Evolutionary conservation across 2,797 vertebrate genomes (phyloP).

Genomic region (Cirrhinus mrigala): DNA sequence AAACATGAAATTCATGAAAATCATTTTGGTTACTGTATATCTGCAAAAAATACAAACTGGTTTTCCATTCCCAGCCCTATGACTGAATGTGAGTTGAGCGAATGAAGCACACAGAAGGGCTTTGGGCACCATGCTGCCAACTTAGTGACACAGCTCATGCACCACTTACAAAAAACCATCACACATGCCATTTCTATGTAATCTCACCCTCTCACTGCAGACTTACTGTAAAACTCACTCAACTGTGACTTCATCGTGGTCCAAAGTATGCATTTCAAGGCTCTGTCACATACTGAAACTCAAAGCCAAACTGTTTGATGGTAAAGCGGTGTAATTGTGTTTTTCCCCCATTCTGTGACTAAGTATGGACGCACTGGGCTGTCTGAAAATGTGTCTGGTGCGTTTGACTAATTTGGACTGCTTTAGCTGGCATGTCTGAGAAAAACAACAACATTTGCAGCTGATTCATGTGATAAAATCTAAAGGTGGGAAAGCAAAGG

Average conservation of each 20-base stretch:
- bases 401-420: constrained; percentile 18
- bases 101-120: constrained; percentile 12
- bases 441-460: constrained; percentile 44
- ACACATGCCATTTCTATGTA: constrained; percentile 20
- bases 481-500: neutral
- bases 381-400: constrained; percentile 41
- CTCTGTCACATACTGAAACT: neutral
- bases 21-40: neutral
- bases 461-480: constrained; percentile 9
- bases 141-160: neutral
- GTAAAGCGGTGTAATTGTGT: constrained; percentile 13
- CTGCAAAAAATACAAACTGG: neutral
- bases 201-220: constrained; percentile 9
- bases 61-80: constrained; percentile 11
- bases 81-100: constrained; percentile 36
- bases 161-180: neutral
- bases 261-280: constrained; percentile 4
- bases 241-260: neutral
- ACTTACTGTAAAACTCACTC: constrained; percentile 13
- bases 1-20: neutral
- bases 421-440: constrained; percentile 30
- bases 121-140: neutral
- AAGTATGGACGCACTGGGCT: constrained; percentile 38
- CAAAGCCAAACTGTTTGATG: neutral
- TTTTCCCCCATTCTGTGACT: constrained; percentile 47